Evolutionary conservation across 1,140 invertebrate species (phyloP).

Genomic region (Lineus longissimus): DNA sequence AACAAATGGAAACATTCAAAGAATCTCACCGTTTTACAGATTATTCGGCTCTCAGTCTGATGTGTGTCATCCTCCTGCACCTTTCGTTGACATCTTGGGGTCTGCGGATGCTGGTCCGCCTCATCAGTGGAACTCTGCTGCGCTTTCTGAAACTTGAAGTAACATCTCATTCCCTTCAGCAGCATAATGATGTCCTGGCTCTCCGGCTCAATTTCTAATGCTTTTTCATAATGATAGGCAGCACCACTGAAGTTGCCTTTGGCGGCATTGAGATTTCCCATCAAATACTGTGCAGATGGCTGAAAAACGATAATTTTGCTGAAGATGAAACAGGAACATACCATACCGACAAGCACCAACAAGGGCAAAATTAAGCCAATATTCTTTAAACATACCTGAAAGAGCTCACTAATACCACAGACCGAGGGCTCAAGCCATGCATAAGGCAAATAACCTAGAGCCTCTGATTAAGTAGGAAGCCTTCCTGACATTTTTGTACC

Average conservation of each 20-base stretch:
- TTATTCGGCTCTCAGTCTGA: conserved; percentile 43
- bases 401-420: no score
- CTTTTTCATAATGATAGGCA: conserved; percentile 65
- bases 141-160: conserved; percentile 46
- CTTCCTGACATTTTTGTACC: no score
- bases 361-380: conserved; percentile 11
- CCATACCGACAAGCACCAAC: not conserved
- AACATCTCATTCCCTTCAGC: conserved; percentile 62
- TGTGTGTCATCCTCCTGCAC: conserved; percentile 13
- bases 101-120: conserved; percentile 14
- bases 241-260: conserved; percentile 66
- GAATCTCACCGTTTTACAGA: conserved; percentile 44
- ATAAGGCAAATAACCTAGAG: no score
- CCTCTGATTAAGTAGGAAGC: no score
- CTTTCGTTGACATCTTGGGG: conserved; percentile 32
- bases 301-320: conserved; percentile 42
- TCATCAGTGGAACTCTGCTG: conserved; percentile 42
- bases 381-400: no score
- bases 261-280: conserved; percentile 64
- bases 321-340: conserved; percentile 1
- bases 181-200: conserved; percentile 58
- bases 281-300: conserved; percentile 68
- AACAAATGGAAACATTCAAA: no score
- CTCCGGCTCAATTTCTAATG: conserved; percentile 60
- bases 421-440: no score